Conservation (phyloP, 2,113 vertebrate species). For the Labeo catla region DNA sequence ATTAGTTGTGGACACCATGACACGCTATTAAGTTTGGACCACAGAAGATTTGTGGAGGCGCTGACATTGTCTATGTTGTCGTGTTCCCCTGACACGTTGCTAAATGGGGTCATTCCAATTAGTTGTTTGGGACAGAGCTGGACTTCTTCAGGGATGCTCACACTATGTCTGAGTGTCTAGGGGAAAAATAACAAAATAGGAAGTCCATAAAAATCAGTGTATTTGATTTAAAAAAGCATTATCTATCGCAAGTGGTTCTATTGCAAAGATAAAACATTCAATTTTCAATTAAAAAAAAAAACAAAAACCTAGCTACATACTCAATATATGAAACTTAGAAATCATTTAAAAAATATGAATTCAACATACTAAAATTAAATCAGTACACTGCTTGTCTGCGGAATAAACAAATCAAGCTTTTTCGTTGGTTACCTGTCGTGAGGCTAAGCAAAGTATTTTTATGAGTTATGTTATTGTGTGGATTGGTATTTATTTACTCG, state of each 20-base stretch:
- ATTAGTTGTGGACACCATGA: conserved; percentile 71
- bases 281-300: too few relatives aligned
- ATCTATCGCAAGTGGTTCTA: neutral
- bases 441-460: conserved; percentile 41
- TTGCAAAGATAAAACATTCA: neutral
- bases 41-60: conserved; percentile 76
- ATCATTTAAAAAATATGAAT: neutral
- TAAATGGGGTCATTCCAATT: conserved; percentile 80
- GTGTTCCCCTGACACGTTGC: conserved; percentile 70
- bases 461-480: conserved; percentile 62
- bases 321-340: too few relatives aligned
- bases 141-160: conserved; percentile 55
- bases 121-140: conserved; percentile 69
- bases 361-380: neutral
- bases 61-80: conserved; percentile 72
- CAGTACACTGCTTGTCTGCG: neutral
- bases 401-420: neutral
- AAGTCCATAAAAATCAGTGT: neutral
- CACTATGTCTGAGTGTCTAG: conserved; percentile 13
- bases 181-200: conserved; percentile 1
- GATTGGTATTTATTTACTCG: conserved; percentile 63
- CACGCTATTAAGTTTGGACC: conserved; percentile 71
- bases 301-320: neutral
- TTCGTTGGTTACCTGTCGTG: conserved; percentile 33
- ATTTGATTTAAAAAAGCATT: neutral